Evolutionary conservation across 2,888 invertebrate genomes (phyloP), one percentile per base, ranked within the genome.

Genomic region (Liopterus haemorrhoidalis): DNA sequence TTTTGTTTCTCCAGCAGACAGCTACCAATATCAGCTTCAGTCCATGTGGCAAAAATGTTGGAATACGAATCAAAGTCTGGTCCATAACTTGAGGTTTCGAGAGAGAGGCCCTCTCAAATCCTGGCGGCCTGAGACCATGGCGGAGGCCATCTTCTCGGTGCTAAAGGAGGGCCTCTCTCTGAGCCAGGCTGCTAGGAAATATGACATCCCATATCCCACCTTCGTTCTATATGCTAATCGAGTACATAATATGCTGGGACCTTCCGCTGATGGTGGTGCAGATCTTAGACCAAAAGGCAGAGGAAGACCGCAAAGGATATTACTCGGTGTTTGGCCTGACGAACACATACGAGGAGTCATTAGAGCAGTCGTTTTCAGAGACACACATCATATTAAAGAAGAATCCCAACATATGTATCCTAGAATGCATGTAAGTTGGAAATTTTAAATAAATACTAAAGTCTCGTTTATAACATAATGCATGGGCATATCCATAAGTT

Each of bases 31-130:
- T 70, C 91, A 92, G 70, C 73, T 92, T 67, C 92, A 92, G 70
- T 89, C 88, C 46, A 88, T 91, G 84, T 92, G 92, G 92, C 91
- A 92, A 70, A 92, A 91, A 69, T 91, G 91, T 70, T 92, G 91
- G 91, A 91, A 87, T 70, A 90, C 89, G 56, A 90, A 89, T 69
- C 91, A 91, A 70, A 86, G 85, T 61, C 75, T 91, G 61, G 88
- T 91, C 57, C 91, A 91, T 71, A 89, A 91, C 67, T 72, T 92
- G 63, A 80, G 91, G 58, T 91, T 92, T 75, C 82, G 92, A 35
- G 92, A 92, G 70, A 80, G 92, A 46, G 92, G 92, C 2, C 92
- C 92, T 0, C 74, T 92, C 49, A 92, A 92, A 68, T 91, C 91
- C 42, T 92, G 92, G 92, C 75, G 91, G 39, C 91, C 91, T 2